Evolutionary conservation across 2,888 invertebrate species (phyloP), one percentile per base, ranked within the genome.

Genomic region (Sarcophaga caerulescens): DNA sequence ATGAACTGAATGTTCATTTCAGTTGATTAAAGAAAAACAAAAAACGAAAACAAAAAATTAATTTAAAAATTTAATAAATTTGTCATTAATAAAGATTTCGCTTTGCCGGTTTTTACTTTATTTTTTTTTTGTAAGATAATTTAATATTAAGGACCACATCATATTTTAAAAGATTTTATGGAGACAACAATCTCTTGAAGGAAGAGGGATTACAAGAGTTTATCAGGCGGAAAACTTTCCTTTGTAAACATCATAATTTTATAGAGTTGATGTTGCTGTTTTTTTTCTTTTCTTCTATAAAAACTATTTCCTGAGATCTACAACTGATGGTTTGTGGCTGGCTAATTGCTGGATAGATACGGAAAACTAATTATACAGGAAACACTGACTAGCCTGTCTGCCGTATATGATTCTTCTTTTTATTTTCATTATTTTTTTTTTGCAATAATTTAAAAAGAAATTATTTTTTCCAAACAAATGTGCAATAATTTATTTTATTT

Each of bases 21-120:
- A 70, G 44, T 63, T 59, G 69, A 62, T 35, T 35, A 35, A 35
- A 35, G 35, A 35, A 35, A 35, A 35, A 6, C 0, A 35, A 35
- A 35, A 35, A 35, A 6, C n/a, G n/a, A 6, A 35, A 1, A 0
- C 5, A 35, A 6, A 70, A 45, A 65, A 45, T 70, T 47, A 76
- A 59, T 59, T 70, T 25, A 44, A 76, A 57, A 57, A 69, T 47
- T 70, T 70, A 81, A 70, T 76, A 75, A 81, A 75, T 69, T 81
- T 81, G 62, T 77, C 77, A 82, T 60, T 83, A 62, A 78, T 25
- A 35, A 35, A 6, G 11, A 23, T 83, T 78, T 12, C 77, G 62
- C 23, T 83, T 62, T 52, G 68, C 78, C 60, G 73, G 78, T 73
- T 73, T 12, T 60, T 71, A 25, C 25, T 77, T 65, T 35, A 10